Base-by-base conservation (phyloP, 2,113 vertebrate genomes). In the Pavo muticus region DNA sequence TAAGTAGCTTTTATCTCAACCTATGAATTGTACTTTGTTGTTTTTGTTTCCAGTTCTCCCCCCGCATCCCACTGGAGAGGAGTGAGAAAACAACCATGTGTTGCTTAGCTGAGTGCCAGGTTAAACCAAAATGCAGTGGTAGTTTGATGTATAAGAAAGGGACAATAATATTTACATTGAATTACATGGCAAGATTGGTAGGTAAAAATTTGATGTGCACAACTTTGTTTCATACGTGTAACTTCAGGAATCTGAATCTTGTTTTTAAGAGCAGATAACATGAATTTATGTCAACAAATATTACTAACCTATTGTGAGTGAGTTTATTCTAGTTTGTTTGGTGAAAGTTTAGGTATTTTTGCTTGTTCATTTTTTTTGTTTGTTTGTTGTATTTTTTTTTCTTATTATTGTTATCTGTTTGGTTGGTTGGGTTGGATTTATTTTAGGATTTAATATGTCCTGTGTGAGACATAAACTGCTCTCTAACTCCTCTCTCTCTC, bases 391-490 rank as follows among this genome's bases (percentile, higher is more conserved):
- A 8, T 23, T 11, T 48, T 5, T 61, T n/a, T 57, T 11, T 57
- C 30, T 32, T n/a, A 19, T 56, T 56, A 16, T 32, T 32, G 17
- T 57, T 57, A 32, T 32, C 30, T n/a, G 23, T 15, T 61, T 35
- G n/a, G 13, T 25, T 35, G 59, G 21, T 15, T 21, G 2, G 1
- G 2, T 1, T 9, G 64, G 48, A 50, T 18, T 13, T 8, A 5
- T 77, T 80, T 73, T n/a, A 60, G 75, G 17, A 27, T 54, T 48
- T 64, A 25, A 80, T 72, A 80, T 48, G 9, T 3, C 85, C 67
- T 3, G 1, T 57, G 39, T 56, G 84, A 93, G 56, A 19, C 18
- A 40, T 4, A 10, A 39, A 23, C 42, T 50, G 30, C 14, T 71
- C 13, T 24, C 2, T 65, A 24, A 23, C 40, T 35, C 7, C 17